Conservation (phyloP, 35 echinoderm and acorn worm genomes). For the Heliocidaris tuberculata region DNA sequence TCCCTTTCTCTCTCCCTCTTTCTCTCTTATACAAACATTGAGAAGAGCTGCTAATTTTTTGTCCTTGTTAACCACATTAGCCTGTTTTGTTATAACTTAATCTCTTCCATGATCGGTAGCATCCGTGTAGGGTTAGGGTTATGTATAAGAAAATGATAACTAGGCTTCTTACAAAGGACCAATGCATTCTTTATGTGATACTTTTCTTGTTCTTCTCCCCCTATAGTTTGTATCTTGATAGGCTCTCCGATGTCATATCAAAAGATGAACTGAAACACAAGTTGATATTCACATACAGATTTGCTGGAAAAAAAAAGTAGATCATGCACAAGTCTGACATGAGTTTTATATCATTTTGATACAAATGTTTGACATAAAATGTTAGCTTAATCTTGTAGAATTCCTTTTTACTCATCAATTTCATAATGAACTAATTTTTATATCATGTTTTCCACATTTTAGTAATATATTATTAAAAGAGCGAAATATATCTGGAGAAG, state of each 20-base stretch:
- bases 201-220: background rate
- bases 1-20: background rate
- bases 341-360: background rate
- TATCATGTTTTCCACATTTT: background rate
- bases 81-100: background rate
- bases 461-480: background rate
- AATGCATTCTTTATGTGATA: background rate
- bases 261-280: background rate
- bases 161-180: background rate
- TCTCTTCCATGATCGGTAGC: background rate
- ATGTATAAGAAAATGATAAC: background rate
- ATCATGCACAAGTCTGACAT: background rate
- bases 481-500: background rate
- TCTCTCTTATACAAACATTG: background rate
- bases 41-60: background rate
- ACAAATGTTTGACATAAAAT: background rate
- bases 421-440: background rate
- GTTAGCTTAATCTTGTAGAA: background rate
- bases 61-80: background rate
- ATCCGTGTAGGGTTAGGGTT: background rate
- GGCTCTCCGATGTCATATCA: background rate
- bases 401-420: background rate
- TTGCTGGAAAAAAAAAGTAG: background rate
- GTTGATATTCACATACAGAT: background rate
- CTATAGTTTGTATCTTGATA: background rate